Evolutionary conservation across 2,797 vertebrate genomes (phyloP).

Genomic region (Myripristis murdjan): DNA sequence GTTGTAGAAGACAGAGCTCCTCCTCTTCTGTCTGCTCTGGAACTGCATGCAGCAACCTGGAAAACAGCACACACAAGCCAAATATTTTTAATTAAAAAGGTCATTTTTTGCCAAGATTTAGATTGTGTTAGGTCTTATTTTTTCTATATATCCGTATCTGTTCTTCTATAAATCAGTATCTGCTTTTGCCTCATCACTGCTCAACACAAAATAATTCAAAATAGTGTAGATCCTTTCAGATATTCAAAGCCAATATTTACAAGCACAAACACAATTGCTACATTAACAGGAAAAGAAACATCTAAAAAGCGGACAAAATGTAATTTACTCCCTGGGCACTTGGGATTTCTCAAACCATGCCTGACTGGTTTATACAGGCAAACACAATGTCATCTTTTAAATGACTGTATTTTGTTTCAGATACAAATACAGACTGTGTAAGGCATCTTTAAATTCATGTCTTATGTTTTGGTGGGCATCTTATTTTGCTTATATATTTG

Average conservation of each 20-base stretch:
- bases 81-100: not conserved
- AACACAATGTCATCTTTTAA: not conserved
- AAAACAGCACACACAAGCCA: not conserved
- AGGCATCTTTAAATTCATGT: no score
- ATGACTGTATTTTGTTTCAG: not conserved
- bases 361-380: not conserved
- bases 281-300: no score
- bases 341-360: not conserved
- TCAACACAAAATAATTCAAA: no score
- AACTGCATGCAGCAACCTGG: constrained; percentile 88
- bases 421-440: no score
- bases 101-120: not conserved
- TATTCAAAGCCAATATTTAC: no score
- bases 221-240: no score
- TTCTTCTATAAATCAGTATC: no score
- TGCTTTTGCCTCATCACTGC: no score
- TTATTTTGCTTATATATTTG: not conserved
- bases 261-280: no score
- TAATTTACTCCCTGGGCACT: no score
- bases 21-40: constrained; percentile 70
- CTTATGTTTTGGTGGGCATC: not conserved
- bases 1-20: constrained; percentile 73
- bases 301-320: no score
- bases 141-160: not conserved
- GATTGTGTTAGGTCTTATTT: not conserved